Evolutionary conservation across 2,888 invertebrate species (phyloP), one percentile per base, ranked within the genome.

Genomic region (Euzophera pinguis): DNA sequence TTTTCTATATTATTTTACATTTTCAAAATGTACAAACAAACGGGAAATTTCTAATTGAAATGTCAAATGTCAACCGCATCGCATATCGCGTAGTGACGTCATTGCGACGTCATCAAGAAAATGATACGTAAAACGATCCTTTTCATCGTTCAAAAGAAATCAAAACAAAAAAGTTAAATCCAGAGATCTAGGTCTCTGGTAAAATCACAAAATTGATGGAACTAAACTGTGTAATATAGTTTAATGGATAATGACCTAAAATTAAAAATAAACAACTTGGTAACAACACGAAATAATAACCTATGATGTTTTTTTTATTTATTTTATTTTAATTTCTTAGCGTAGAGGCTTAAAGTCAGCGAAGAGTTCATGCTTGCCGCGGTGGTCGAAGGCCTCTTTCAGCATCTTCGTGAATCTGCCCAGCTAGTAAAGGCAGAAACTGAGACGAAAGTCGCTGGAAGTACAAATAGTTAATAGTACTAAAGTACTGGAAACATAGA

Each of bases 301-400:
- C n/a, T n/a, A n/a, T n/a, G n/a, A n/a, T n/a, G n/a, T n/a, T n/a
- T n/a, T n/a, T n/a, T n/a, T n/a, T n/a, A n/a, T n/a, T n/a, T n/a
- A n/a, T n/a, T n/a, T n/a, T n/a, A n/a, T n/a, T n/a, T n/a, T n/a
- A n/a, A n/a, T n/a, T n/a, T n/a, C n/a, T n/a, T n/a, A n/a, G n/a
- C n/a, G n/a, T n/a, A n/a, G n/a, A n/a, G 92, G 88, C 74, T 95
- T 93, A 85, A 97, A 97, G 84, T 97, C 97, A 0, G 94, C 97
- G 71, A 92, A 97, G 53, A 97, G 93, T 57, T 91, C 91, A 75
- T 96, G 95, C 49, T 92, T 90, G 1, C 92, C 92, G 22, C 91
- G 81, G 22, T 82, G 72, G 41, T 93, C 93, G 73, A 97, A 97
- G 1, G 93, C 93, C 47, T 94, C 93, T 59, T 91, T 86, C 55